A percentile compares a stretch with the other conserved stretches of the same genome.
Evolutionary conservation across 1,140 invertebrate genomes (phyloP).

Genomic region (Laodelphax striatellus): DNA sequence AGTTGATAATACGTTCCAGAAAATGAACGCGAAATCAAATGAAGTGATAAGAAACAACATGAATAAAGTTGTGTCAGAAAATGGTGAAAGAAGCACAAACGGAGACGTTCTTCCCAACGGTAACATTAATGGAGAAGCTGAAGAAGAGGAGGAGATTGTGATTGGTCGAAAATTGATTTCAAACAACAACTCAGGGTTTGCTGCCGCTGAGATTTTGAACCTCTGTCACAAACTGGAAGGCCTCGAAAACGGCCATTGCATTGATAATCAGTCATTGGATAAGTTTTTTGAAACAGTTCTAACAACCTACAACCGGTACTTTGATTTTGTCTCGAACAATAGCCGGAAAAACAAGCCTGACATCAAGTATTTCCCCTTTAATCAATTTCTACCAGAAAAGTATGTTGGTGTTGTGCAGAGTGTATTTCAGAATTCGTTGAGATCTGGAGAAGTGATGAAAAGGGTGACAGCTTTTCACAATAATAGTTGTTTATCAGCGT

Average conservation of each 20-base stretch:
- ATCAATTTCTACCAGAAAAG: constrained; percentile 7
- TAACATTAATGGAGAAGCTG: not conserved
- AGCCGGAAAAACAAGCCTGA: constrained; percentile 2
- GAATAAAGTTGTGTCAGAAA: not conserved
- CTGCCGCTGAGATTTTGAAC: constrained; percentile 8
- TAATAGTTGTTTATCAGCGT: no score
- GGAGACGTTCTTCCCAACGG: not conserved
- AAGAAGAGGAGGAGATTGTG: constrained; percentile 8
- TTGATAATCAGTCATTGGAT: not conserved
- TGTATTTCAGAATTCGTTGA: constrained; percentile 18
- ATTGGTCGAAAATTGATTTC: constrained; percentile 4
- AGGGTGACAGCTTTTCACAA: constrained; percentile 9
- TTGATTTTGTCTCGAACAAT: not conserved
- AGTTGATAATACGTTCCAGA: not conserved
- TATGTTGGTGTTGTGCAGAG: constrained; percentile 15
- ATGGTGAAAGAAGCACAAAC: not conserved
- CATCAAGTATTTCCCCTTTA: constrained; percentile 16
- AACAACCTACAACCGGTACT: not conserved
- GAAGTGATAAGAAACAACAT: not conserved
- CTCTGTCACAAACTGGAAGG: constrained; percentile 13
- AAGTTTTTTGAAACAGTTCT: constrained; percentile 8
- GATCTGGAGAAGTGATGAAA: constrained; percentile 12
- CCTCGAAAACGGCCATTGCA: not conserved
- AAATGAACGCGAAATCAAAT: not conserved
- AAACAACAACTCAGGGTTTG: constrained; percentile 1